A percentile compares a stretch with the other conserved stretches of the same genome.
These are phyloP conservation scores for Diorhabda sublineata DNA, from an alignment of 1,140 invertebrate genomes.

Conservation along the genomic window DNA sequence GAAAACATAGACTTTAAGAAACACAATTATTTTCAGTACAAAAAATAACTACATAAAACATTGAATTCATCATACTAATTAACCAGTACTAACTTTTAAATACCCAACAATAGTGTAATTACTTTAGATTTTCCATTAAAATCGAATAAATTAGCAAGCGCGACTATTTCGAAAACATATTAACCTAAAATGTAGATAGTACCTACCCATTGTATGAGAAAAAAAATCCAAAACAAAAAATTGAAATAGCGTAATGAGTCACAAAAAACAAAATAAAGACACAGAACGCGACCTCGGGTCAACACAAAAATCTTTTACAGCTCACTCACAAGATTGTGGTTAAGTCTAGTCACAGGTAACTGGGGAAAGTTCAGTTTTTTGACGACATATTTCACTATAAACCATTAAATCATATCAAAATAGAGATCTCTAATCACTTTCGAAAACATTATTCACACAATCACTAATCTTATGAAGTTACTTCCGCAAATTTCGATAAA, in stretches of 20 bases:
- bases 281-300: slow-evolving; percentile 10
- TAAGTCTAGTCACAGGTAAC: slow-evolving; percentile 16
- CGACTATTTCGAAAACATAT: neutral
- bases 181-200: neutral
- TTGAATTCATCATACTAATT: neutral
- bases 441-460: neutral
- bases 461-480: neutral
- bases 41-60: neutral
- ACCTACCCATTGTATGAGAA: slow-evolving; percentile 23
- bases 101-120: neutral
- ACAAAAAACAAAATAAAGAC: slow-evolving; percentile 19
- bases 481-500: slow-evolving; percentile 14
- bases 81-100: neutral
- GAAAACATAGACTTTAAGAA: neutral
- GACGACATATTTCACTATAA: slow-evolving; percentile 10
- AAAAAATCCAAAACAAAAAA: slow-evolving; percentile 8
- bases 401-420: neutral
- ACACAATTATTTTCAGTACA: neutral
- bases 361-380: slow-evolving; percentile 16
- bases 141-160: neutral
- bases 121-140: neutral
- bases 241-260: slow-evolving; percentile 22
- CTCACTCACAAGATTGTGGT: slow-evolving; percentile 12
- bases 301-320: slow-evolving; percentile 12
- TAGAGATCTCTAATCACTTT: neutral